Evolutionary conservation across 2,113 vertebrate genomes (phyloP).

Genomic region (Falco punctatus): DNA sequence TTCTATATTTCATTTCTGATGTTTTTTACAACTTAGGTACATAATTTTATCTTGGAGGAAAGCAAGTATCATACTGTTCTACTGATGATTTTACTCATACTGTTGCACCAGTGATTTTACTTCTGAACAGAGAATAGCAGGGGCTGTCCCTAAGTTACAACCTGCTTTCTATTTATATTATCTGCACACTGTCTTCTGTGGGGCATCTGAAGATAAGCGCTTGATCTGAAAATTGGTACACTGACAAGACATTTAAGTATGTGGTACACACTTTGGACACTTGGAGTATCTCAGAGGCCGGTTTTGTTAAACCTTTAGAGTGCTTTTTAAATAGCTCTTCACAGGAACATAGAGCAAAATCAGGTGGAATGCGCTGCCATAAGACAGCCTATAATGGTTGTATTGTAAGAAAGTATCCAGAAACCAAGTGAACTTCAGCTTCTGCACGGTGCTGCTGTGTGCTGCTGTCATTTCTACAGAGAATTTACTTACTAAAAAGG

Average conservation of each 20-base stretch:
- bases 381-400: not conserved
- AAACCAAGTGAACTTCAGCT: not conserved
- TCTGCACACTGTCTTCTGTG: not conserved
- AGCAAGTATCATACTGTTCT: not conserved
- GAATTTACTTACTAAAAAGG: not conserved
- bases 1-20: not conserved
- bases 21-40: not conserved
- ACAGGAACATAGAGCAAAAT: not conserved
- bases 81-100: not conserved
- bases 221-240: not conserved
- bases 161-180: not conserved
- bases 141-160: not conserved
- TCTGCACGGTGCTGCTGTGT: not conserved
- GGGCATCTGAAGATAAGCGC: not conserved
- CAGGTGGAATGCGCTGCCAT: not conserved
- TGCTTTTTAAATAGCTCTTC: not conserved
- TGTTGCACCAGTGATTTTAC: not conserved
- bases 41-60: not conserved
- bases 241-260: not conserved
- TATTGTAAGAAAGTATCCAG: not conserved
- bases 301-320: not conserved
- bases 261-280: not conserved
- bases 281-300: not conserved
- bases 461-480: not conserved
- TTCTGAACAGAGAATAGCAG: not conserved